Percentiles rank a stretch among this genome's conserved stretches.
These are phyloP conservation scores for Spatula clypeata DNA, from an alignment of 2,797 vertebrate species.

Conservation along the genomic window DNA sequence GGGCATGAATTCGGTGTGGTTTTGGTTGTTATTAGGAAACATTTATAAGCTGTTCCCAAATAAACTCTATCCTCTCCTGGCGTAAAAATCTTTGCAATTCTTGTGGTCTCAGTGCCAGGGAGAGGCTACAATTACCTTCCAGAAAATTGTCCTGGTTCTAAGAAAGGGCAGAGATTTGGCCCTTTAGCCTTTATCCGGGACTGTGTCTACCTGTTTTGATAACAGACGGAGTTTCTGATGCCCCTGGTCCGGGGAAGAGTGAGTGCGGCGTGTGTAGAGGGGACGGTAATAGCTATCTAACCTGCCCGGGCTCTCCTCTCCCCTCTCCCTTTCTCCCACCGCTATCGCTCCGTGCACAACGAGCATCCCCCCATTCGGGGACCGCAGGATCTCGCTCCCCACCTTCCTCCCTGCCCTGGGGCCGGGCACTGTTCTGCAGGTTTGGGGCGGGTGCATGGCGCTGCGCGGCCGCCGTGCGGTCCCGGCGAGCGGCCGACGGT, in stretches of 20 bases:
- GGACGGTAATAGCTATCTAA: too few relatives aligned
- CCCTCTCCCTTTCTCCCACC: background rate
- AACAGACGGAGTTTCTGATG: background rate
- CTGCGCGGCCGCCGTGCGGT: background rate
- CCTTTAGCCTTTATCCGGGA: background rate
- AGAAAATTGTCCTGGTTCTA: background rate
- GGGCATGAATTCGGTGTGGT: background rate
- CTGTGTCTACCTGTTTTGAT: background rate
- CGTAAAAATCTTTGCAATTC: background rate
- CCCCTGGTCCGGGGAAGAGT: rapidly evolving
- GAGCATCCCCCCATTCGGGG: too few relatives aligned
- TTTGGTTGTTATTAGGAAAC: background rate
- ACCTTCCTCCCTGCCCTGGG: background rate
- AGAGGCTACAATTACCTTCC: background rate
- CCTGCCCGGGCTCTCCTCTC: background rate
- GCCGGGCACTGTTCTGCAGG: background rate
- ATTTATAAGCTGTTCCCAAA: background rate
- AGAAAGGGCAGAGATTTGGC: background rate
- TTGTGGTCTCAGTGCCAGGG: background rate
- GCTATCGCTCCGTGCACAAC: background rate
- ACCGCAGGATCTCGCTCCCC: too few relatives aligned
- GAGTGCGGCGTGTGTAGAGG: background rate
- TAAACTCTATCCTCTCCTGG: background rate
- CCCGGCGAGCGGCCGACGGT: background rate
- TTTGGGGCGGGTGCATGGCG: rapidly evolving